A percentile compares a stretch with the other conserved stretches of the same genome.
These are phyloP conservation scores for Pangasianodon hypophthalmus DNA, from an alignment of 2,113 vertebrate genomes.

Conservation along the genomic window DNA sequence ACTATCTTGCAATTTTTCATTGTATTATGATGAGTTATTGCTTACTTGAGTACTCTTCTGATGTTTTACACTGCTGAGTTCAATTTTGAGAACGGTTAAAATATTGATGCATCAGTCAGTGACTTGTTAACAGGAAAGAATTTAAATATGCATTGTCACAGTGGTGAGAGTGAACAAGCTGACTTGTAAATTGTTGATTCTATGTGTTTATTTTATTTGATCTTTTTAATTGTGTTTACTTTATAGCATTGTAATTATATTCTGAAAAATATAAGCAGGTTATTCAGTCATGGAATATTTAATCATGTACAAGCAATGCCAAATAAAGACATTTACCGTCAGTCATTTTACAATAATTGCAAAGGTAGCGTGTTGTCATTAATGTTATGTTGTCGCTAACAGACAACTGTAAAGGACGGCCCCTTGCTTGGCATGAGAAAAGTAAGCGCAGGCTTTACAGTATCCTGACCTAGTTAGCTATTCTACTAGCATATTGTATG, in stretches of 20 bases:
- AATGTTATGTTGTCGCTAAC: background rate
- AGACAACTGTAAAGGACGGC: background rate
- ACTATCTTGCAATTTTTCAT: background rate
- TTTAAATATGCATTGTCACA: background rate
- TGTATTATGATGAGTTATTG: background rate
- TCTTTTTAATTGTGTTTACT: background rate
- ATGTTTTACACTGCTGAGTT: background rate
- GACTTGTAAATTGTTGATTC: background rate
- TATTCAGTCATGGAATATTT: background rate
- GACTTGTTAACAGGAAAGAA: background rate
- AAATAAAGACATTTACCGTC: background rate
- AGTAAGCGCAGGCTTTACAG: background rate
- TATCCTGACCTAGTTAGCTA: background rate
- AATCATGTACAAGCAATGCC: background rate
- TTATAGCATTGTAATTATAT: background rate
- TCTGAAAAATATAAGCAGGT: background rate
- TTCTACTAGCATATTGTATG: background rate
- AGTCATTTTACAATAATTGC: background rate
- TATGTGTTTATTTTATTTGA: background rate
- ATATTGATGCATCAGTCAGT: background rate
- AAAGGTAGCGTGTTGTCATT: background rate
- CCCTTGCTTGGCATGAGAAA: background rate
- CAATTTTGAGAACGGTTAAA: background rate
- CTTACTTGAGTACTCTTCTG: background rate
- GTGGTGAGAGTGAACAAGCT: background rate